Conservation (phyloP, 2,113 vertebrate genomes). For the Heptranchias perlo region DNA sequence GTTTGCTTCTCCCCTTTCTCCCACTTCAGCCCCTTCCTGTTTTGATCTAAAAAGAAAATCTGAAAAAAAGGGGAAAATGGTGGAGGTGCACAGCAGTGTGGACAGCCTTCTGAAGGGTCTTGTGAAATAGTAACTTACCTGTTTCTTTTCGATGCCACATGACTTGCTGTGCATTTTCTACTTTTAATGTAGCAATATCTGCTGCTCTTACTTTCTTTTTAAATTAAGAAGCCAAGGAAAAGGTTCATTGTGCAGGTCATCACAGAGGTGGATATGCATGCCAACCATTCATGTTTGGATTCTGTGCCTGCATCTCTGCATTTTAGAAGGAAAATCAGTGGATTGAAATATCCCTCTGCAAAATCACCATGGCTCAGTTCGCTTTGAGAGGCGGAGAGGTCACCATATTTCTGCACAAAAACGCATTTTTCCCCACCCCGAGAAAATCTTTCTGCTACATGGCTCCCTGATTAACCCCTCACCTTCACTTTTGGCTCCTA, state of each 20-base stretch:
- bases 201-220: neutral
- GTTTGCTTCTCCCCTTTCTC: neutral
- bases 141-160: neutral
- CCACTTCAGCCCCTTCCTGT: neutral
- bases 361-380: neutral
- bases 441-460: too few species aligned
- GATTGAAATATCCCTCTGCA: neutral
- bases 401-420: too few species aligned
- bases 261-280: neutral
- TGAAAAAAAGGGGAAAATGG: neutral
- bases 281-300: neutral
- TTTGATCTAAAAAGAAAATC: neutral
- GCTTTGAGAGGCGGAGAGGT: too few species aligned
- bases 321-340: neutral
- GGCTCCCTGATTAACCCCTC: too few species aligned
- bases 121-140: neutral
- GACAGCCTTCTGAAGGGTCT: neutral
- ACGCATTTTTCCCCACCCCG: too few species aligned
- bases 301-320: neutral
- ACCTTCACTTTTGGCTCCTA: too few species aligned
- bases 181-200: neutral
- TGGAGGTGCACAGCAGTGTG: neutral
- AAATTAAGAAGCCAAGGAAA: neutral
- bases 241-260: neutral
- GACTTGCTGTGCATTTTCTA: neutral